Conservation (phyloP, 1,140 invertebrate species). For the Drosophila sp. region DNA sequence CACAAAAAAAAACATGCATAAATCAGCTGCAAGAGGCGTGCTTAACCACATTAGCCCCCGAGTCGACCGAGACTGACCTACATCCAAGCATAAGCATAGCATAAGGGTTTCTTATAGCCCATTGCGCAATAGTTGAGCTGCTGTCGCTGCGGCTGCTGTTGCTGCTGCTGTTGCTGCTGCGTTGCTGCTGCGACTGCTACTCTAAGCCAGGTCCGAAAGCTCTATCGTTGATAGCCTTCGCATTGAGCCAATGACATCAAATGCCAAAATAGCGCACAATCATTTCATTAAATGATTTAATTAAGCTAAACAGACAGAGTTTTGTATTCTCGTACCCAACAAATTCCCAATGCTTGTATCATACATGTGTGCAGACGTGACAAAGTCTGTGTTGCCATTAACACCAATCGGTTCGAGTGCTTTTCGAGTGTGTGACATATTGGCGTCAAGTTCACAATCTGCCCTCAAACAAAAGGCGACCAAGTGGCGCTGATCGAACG, state of each 20-base stretch:
- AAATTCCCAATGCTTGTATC: slow-evolving; percentile 1
- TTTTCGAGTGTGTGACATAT: slow-evolving; percentile 81
- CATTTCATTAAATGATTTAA: slow-evolving; percentile 83
- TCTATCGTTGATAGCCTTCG: slow-evolving; percentile 64
- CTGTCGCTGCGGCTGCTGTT: too few relatives aligned
- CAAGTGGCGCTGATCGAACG: slow-evolving; percentile 45
- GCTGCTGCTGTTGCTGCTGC: slow-evolving; percentile 4
- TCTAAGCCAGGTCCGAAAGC: slow-evolving; percentile 10
- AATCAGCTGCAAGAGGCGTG: slow-evolving; percentile 44
- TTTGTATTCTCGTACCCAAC: slow-evolving; percentile 18
- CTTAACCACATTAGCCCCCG: slow-evolving; percentile 44
- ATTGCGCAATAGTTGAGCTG: slow-evolving; percentile 44
- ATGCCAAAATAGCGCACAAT: slow-evolving; percentile 78
- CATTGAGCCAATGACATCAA: slow-evolving; percentile 77
- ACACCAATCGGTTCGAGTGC: slow-evolving; percentile 60
- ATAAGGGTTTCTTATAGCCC: slow-evolving; percentile 29
- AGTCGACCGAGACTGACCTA: slow-evolving; percentile 61
- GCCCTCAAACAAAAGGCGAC: slow-evolving; percentile 39
- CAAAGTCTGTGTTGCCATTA: slow-evolving; percentile 38
- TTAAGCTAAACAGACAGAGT: slow-evolving; percentile 77
- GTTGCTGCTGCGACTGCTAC: not conserved
- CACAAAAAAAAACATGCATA: slow-evolving; percentile 52
- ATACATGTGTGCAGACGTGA: slow-evolving; percentile 6
- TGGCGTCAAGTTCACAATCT: slow-evolving; percentile 74
- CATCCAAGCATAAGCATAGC: slow-evolving; percentile 38